phyloP scores from a whole-genome alignment of 1,140 invertebrate species.

The Ooceraea biroi region DNA sequence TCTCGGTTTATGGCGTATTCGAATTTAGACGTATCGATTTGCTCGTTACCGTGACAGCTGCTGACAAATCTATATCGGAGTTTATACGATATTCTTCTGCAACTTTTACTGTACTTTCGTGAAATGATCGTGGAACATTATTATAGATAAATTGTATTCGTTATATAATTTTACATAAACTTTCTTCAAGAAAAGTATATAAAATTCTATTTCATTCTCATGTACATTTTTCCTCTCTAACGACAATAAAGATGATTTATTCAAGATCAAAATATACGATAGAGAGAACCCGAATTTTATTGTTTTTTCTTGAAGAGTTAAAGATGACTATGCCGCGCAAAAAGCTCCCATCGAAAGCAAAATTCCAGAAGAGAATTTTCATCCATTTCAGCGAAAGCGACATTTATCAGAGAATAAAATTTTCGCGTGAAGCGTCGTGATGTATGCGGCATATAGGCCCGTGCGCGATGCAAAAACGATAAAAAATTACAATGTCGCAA shows the following conservation, averaged over 20 bases:
- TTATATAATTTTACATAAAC: background rate
- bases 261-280: constrained; percentile 12
- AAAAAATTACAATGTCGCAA: constrained; percentile 36
- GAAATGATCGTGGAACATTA: background rate
- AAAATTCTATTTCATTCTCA: background rate
- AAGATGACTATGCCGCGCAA: constrained; percentile 40
- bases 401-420: constrained; percentile 28
- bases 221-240: background rate
- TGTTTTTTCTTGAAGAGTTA: background rate
- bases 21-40: constrained; percentile 40
- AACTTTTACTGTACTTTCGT: background rate
- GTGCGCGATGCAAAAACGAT: background rate
- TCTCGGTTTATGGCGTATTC: constrained; percentile 12
- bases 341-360: background rate
- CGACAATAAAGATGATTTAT: constrained; percentile 22
- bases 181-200: background rate
- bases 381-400: background rate
- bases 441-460: background rate
- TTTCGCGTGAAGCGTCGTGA: background rate
- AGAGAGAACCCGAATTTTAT: background rate
- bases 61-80: constrained; percentile 29
- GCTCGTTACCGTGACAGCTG: constrained; percentile 39
- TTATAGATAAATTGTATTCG: background rate
- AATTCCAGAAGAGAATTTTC: constrained; percentile 13
- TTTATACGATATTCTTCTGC: constrained; percentile 15